phyloP scores from a whole-genome alignment of 30 jellyfish, hydroid and myxozoan genomes.

The Nemopilema nomurai region DNA sequence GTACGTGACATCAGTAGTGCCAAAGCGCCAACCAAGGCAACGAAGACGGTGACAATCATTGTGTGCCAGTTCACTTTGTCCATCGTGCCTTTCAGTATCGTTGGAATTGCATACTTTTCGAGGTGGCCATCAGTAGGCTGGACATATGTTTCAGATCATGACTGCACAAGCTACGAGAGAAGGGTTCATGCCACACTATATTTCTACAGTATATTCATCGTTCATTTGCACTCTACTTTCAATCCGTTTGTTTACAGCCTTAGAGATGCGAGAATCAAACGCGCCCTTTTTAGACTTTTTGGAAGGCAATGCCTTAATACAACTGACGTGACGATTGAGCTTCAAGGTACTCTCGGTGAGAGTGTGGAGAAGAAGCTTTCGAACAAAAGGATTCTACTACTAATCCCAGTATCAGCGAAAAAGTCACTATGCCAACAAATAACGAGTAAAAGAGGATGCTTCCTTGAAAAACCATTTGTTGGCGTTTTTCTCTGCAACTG shows the following conservation, averaged over 20 bases:
- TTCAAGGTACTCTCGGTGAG: background rate
- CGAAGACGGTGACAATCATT: conserved; percentile 15
- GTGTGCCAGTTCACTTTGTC: background rate
- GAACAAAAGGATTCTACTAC: no score
- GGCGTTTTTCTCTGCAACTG: no score
- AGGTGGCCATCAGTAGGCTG: conserved; percentile 23
- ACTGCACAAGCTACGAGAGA: background rate
- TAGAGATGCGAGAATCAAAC: conserved; percentile 29
- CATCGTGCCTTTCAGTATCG: background rate
- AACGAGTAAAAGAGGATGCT: no score
- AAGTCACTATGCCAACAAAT: no score
- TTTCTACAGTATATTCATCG: conserved; percentile 12
- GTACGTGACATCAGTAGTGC: background rate
- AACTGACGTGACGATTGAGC: background rate
- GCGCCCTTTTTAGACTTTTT: conserved; percentile 8
- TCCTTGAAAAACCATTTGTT: no score
- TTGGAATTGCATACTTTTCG: background rate
- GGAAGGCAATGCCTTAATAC: background rate
- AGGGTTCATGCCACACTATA: background rate
- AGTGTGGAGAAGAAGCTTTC: no score
- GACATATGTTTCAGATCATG: background rate
- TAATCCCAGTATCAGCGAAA: no score
- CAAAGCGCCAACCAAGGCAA: conserved; percentile 3
- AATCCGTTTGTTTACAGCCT: conserved; percentile 37
- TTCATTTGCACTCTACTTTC: background rate